Evolutionary conservation across 2,797 vertebrate genomes (phyloP).

Genomic region (Amphiprion clarkii): DNA sequence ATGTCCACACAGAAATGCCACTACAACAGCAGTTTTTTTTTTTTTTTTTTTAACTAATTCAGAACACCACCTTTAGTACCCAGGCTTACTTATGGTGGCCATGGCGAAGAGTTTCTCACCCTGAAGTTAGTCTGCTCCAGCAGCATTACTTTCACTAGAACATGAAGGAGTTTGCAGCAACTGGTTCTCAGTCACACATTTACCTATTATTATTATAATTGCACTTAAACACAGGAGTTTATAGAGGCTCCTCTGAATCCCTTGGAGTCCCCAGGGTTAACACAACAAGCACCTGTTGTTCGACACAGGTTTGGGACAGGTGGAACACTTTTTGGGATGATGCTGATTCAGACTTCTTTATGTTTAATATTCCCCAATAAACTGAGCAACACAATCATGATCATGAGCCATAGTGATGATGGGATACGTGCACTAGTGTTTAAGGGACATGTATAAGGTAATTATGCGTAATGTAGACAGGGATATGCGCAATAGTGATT

Average conservation of each 20-base stretch:
- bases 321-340: too few species aligned
- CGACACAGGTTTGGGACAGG: neutral
- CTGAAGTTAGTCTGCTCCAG: constrained; percentile 32
- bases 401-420: too few species aligned
- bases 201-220: neutral
- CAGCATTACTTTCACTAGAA: neutral
- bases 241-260: neutral
- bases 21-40: too few species aligned
- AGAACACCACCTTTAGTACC: neutral
- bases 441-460: too few species aligned
- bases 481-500: too few species aligned
- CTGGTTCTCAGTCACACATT: neutral
- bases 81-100: neutral
- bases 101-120: neutral
- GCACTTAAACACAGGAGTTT: neutral
- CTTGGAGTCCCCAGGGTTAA: neutral
- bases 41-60: too few species aligned
- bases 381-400: neutral
- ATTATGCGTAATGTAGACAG: too few species aligned
- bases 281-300: constrained; percentile 12
- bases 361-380: constrained; percentile 5
- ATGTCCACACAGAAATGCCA: too few species aligned
- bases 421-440: too few species aligned
- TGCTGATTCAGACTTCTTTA: neutral
- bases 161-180: neutral